Percentiles rank a stretch among this genome's conserved stretches.
Conservation (phyloP, 1,140 invertebrate genomes). For the Chrysopa pallens region DNA sequence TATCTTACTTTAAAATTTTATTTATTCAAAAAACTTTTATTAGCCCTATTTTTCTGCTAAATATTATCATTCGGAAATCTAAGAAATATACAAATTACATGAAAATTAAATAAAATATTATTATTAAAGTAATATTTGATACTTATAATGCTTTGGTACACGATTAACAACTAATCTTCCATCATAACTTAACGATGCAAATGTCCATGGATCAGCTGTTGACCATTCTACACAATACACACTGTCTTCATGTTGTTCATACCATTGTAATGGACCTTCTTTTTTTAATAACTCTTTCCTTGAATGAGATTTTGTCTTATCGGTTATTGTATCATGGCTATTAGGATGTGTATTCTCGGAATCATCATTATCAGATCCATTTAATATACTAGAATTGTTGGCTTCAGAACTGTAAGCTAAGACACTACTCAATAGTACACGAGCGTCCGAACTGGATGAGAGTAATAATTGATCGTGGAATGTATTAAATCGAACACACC, state of each 20-base stretch:
- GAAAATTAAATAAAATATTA: background rate
- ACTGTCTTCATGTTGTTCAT: constrained; percentile 95
- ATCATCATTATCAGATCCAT: constrained; percentile 24
- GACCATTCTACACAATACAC: constrained; percentile 97
- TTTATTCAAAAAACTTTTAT: no score
- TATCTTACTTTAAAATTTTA: no score
- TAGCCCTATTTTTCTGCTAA: no score
- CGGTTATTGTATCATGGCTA: constrained; percentile 8
- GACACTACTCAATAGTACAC: constrained; percentile 73
- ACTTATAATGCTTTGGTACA: constrained; percentile 85
- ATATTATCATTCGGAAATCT: no score
- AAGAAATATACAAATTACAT: background rate
- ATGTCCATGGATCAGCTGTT: constrained; percentile 91
- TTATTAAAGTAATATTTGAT: constrained; percentile 57
- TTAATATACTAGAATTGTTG: constrained; percentile 27
- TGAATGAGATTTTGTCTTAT: constrained; percentile 16
- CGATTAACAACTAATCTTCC: constrained; percentile 81
- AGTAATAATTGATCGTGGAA: constrained; percentile 95
- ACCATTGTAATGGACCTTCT: constrained; percentile 73
- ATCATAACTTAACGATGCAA: constrained; percentile 94
- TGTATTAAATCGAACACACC: constrained; percentile 84
- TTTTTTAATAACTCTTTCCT: constrained; percentile 9
- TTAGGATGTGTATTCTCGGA: constrained; percentile 11
- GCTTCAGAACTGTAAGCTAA: constrained; percentile 72
- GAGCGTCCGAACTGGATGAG: constrained; percentile 84